Conservation (phyloP, 2,888 invertebrate genomes). For the Philonicus albiceps region DNA sequence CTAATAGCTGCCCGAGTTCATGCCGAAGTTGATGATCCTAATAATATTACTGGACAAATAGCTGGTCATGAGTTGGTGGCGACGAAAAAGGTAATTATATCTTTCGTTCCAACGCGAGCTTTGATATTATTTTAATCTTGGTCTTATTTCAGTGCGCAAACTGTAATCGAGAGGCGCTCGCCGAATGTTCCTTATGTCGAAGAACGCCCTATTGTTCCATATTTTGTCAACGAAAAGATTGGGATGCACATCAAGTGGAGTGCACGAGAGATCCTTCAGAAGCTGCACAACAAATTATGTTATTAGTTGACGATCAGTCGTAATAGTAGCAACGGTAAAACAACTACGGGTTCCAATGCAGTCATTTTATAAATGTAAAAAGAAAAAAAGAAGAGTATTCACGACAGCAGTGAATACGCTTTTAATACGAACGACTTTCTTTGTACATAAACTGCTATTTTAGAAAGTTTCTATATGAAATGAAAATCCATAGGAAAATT, state of each 20-base stretch:
- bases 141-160: slow-evolving; percentile 77
- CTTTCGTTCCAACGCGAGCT: background rate
- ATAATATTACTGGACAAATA: slow-evolving; percentile 63
- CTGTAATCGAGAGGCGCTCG: slow-evolving; percentile 86
- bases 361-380: slow-evolving; percentile 16
- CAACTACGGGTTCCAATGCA: slow-evolving; percentile 9
- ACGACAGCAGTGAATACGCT: background rate
- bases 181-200: slow-evolving; percentile 86
- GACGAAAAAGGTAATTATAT: slow-evolving; percentile 73
- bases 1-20: slow-evolving; percentile 74
- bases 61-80: slow-evolving; percentile 69
- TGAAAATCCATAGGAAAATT: slow-evolving; percentile 34
- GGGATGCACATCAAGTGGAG: slow-evolving; percentile 86
- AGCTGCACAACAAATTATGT: slow-evolving; percentile 83
- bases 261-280: slow-evolving; percentile 76
- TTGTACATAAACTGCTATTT: background rate
- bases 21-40: slow-evolving; percentile 68
- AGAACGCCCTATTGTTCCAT: slow-evolving; percentile 89
- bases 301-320: slow-evolving; percentile 79
- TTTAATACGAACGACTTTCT: slow-evolving; percentile 20
- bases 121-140: background rate
- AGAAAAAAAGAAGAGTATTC: background rate
- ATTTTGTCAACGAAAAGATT: slow-evolving; percentile 90
- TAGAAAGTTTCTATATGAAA: slow-evolving; percentile 34
- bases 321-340: slow-evolving; percentile 51